These are phyloP conservation scores for Poliocrania exsul DNA, from an alignment of 2,797 vertebrate genomes.

Conservation along the genomic window DNA sequence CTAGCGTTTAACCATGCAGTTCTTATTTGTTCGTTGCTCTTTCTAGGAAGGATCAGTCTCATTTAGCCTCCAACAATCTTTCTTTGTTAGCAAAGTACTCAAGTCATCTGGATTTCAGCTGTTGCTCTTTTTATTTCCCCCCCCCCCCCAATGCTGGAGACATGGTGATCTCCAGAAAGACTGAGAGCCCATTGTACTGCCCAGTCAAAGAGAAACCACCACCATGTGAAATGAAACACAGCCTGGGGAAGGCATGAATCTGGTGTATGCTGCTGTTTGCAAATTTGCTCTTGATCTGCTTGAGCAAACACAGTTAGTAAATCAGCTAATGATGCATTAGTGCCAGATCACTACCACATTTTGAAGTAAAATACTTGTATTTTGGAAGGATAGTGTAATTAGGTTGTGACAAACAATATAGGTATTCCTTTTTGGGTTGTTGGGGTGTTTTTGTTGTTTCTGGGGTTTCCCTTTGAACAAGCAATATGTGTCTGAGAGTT, in stretches of 20 bases:
- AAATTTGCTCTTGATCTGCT: not conserved
- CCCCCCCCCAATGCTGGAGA: not conserved
- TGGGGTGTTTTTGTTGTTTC: not conserved
- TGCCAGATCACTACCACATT: not conserved
- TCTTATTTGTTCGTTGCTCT: not conserved
- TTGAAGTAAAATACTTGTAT: not conserved
- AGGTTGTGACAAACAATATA: not conserved
- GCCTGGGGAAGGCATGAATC: not conserved
- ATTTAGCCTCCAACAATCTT: conserved; percentile 42
- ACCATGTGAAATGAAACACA: not conserved
- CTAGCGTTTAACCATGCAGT: not conserved
- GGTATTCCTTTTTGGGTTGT: not conserved
- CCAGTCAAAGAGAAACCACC: not conserved
- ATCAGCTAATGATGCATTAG: not conserved
- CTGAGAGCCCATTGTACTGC: conserved; percentile 18
- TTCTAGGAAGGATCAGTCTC: conserved; percentile 59
- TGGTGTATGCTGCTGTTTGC: not conserved
- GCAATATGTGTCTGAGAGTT: not conserved
- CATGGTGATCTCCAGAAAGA: conserved; percentile 13
- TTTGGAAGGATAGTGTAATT: not conserved
- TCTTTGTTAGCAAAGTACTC: conserved; percentile 47
- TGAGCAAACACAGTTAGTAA: not conserved
- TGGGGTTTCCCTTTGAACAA: not conserved
- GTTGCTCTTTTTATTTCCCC: not conserved
- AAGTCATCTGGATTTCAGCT: conserved; percentile 69